Percentiles rank a stretch among this genome's conserved stretches.
These are phyloP conservation scores for Neolamprologus sp. DNA, from an alignment of 2,113 vertebrate genomes.

Conservation along the genomic window DNA sequence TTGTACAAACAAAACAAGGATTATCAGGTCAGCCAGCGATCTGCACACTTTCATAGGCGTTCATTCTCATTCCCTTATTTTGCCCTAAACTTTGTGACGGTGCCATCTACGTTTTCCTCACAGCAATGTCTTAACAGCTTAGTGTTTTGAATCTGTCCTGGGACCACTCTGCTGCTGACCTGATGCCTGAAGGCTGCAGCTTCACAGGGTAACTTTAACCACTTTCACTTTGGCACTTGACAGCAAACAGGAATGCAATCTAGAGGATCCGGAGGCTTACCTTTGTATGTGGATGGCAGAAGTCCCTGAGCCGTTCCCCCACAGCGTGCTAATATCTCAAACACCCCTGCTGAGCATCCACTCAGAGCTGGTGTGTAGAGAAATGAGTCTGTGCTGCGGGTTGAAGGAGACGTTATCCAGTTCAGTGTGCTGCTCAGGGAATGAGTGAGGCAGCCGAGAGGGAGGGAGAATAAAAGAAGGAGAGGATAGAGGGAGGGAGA, in stretches of 20 bases:
- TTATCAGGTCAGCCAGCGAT: conserved; percentile 20
- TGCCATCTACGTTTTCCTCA: background rate
- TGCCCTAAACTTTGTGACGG: background rate
- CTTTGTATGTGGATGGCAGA: conserved; percentile 44
- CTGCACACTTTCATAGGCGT: background rate
- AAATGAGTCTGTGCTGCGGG: conserved; percentile 70
- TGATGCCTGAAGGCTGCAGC: background rate
- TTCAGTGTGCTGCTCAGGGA: conserved; percentile 45
- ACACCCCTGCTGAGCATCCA: conserved; percentile 76
- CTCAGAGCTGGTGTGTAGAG: conserved; percentile 77
- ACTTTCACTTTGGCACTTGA: background rate
- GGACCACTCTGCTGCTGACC: background rate
- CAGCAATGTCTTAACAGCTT: background rate
- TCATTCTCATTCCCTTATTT: background rate
- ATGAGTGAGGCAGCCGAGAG: conserved; percentile 50
- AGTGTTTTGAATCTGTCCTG: background rate
- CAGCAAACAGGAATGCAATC: background rate
- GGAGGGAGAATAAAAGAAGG: conserved; percentile 18
- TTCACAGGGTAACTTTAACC: conserved; percentile 14
- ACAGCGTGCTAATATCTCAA: conserved; percentile 71
- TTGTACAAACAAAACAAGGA: conserved; percentile 31
- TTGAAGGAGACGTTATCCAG: conserved; percentile 59
- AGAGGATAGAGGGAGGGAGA: background rate
- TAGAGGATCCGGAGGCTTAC: conserved; percentile 43
- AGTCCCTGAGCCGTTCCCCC: conserved; percentile 52